Conservation (phyloP, 2,797 vertebrate genomes). For the Alosa sapidissima region DNA sequence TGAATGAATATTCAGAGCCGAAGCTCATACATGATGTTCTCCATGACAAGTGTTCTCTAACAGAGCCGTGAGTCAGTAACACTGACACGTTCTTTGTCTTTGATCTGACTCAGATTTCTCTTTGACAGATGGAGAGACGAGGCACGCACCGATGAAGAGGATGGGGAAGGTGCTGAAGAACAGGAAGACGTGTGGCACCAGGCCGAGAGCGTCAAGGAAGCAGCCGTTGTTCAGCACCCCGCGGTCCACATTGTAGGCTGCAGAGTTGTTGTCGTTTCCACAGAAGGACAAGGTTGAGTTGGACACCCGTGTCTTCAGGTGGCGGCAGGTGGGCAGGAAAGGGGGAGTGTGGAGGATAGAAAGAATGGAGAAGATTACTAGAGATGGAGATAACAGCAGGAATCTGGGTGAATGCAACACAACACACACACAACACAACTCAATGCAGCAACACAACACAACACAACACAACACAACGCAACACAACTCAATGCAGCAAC, state of each 20-base stretch:
- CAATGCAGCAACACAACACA: not conserved
- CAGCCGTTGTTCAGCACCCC: slow-evolving; percentile 88
- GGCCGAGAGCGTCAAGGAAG: slow-evolving; percentile 85
- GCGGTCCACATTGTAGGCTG: slow-evolving; percentile 82
- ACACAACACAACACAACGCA: not conserved
- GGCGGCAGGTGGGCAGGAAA: not conserved
- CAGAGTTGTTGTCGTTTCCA: slow-evolving; percentile 70
- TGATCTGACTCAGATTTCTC: not conserved
- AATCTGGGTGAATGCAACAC: not conserved
- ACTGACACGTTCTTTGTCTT: not conserved
- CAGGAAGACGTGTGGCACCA: slow-evolving; percentile 86
- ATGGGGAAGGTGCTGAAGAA: slow-evolving; percentile 89
- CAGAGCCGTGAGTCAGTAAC: not conserved
- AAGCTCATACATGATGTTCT: not conserved
- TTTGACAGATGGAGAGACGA: not conserved
- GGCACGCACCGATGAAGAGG: slow-evolving; percentile 83
- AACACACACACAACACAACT: not conserved
- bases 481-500: not conserved
- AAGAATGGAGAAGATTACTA: slow-evolving; percentile 73
- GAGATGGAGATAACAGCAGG: slow-evolving; percentile 63
- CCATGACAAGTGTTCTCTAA: not conserved
- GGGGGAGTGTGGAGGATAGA: slow-evolving; percentile 49
- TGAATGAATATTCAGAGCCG: too few species aligned
- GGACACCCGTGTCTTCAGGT: slow-evolving; percentile 72
- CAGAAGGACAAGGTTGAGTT: slow-evolving; percentile 77